Evolutionary conservation across 2,888 invertebrate genomes (phyloP), one percentile per base, ranked within the genome.

Genomic region (Troides aeacus): DNA sequence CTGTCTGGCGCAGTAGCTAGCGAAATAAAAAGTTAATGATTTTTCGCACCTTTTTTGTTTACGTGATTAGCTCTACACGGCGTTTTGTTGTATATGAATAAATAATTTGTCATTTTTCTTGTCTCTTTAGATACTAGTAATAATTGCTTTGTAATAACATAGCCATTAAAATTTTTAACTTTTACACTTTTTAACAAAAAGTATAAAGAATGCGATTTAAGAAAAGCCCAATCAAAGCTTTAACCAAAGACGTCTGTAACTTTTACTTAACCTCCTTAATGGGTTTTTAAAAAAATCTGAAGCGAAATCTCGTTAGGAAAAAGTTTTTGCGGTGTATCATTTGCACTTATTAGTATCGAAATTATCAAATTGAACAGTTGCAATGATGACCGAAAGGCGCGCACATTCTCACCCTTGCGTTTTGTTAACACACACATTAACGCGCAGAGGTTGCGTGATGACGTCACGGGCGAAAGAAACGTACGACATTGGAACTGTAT

Each of bases 401-500:
- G 75, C 73, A 73, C 72, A 74, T 69, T 59, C 67, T 62, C 78
- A 78, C 76, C 74, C 69, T 76, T 84, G 81, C 81, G 84, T 82
- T 77, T 79, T 81, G 80, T 81, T 74, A 79, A 78, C 78, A 87
- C 87, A 87, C 88, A 81, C 71, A 64, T 72, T 62, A 76, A 72
- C 67, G 61, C 68, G 70, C 74, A 77, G 84, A 84, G 85, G 84
- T 84, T 89, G 85, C 86, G 86, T 87, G 73, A 79, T 91, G 90
- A 91, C 92, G 91, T 92, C 92, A 91, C 89, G 84, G 74, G 77
- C 30, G 78, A 90, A 74, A 74, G 83, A 78, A 86, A 89, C 73
- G 65, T 72, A 68, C 53, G 72, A 66, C 66, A 69, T 73, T 69
- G 74, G 15, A 61, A 60, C 64, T 71, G 58, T 64, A 18, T 53